Percentiles rank a stretch among this genome's conserved stretches.
Evolutionary conservation across 1,140 invertebrate genomes (phyloP).

Genomic region (Aethina tumida): DNA sequence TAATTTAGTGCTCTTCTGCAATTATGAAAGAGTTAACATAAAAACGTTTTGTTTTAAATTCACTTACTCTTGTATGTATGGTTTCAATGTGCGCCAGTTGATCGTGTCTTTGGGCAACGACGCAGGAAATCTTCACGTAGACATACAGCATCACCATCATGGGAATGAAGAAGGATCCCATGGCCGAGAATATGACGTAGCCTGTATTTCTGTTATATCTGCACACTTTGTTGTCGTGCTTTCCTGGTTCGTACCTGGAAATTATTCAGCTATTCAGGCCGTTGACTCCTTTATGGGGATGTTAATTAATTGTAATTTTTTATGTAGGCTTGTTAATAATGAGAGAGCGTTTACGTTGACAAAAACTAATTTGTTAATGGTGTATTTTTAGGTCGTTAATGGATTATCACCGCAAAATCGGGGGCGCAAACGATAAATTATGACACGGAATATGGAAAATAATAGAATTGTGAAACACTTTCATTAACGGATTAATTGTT

Average conservation of each 20-base stretch:
- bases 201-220: slow-evolving; percentile 71
- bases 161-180: slow-evolving; percentile 88
- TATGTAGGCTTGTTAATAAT: no score
- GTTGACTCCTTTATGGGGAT: no score
- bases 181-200: slow-evolving; percentile 84
- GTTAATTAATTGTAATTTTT: no score
- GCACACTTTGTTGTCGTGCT: slow-evolving; percentile 44
- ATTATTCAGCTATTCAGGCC: no score
- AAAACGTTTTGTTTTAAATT: not conserved
- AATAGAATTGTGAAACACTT: no score
- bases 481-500: no score
- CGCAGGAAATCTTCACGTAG: slow-evolving; percentile 78
- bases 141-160: slow-evolving; percentile 87
- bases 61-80: slow-evolving; percentile 21
- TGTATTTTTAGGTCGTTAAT: no score
- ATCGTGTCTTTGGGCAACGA: slow-evolving; percentile 57
- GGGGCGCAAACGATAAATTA: no score
- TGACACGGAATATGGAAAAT: no score
- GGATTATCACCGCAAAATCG: no score
- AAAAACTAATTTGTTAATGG: no score
- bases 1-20: slow-evolving; percentile 34
- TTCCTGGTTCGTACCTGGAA: slow-evolving; percentile 59
- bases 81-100: slow-evolving; percentile 32
- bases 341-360: no score
- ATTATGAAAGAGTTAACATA: slow-evolving; percentile 6